Evolutionary conservation across 1,140 invertebrate genomes (phyloP), one percentile per base, ranked within the genome.

Genomic region (Drosophila baimaii): DNA sequence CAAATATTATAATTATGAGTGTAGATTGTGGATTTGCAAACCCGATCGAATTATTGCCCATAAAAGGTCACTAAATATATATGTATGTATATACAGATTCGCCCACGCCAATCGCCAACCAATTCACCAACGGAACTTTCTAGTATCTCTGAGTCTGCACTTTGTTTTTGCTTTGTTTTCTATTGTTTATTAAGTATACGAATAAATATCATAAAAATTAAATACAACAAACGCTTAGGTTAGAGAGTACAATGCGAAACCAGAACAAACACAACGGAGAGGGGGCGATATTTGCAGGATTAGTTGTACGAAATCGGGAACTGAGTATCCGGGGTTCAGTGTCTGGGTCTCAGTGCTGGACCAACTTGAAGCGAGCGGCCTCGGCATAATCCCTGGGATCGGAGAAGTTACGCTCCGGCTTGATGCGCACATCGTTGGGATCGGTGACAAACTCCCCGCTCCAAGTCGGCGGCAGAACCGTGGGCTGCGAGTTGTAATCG

Each of bases 401-500:
- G 19, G 91, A 92, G 41, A 70, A 81, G 59, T 92, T 92, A 0
- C 91, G 61, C 44, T 92, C 91, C 8, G 91, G 90, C 43, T 88
- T 91, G 25, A 91, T 85, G 56, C 91, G 90, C 13, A 92, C 81
- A 90, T 92, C 91, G 35, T 74, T 92, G 31, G 91, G 88, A 79
- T 92, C 91, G 47, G 56, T 69, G 25, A 83, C 79, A 23, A 92
- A 92, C 66, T 91, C 85, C 0, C 91, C 91, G 52, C 77, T 92
- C 91, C 91, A 92, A 0, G 73, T 71, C 1, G 90, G 65, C 0
- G 91, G 90, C 56, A 92, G 64, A 3, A 92, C 57, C 7, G 88
- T 91, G 17, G 91, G 81, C 4, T 88, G 63, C 0, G 78, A 71
- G 23, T 86, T 70, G 25, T 76, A 92, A 7, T 91, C 82, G 39